Evolutionary conservation across 2,113 vertebrate genomes (phyloP), one percentile per base, ranked within the genome.

Genomic region (Miniopterus natalensis): DNA sequence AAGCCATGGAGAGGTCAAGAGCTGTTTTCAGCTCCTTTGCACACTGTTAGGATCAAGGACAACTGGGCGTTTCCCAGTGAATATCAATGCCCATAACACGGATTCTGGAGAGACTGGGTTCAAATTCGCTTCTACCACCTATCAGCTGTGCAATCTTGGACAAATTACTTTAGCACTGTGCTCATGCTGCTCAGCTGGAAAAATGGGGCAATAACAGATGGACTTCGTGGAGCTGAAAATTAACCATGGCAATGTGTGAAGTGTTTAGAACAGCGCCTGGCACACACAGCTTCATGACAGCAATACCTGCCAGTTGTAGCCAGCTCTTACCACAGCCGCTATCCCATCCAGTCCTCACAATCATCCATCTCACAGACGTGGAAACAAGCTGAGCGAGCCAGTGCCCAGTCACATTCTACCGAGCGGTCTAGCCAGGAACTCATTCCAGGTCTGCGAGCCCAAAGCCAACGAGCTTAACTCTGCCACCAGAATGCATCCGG

Each of bases 1-100:
- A 89, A 59, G 84, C 68, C 23, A 8, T 0, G 2, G 40, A n/a
- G 12, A 49, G 29, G 51, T 70, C n/a, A 51, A 53, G 68, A 65
- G 45, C 61, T 27, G 66, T 42, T 55, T n/a, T 7, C 11, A 2
- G 17, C 1, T 61, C 42, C 45, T n/a, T n/a, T 45, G n/a, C 80
- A 65, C n/a, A 63, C 9, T 3, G 6, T 27, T 2, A 14, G 0
- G 0, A 9, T 1, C 6, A 59, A 66, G 25, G 84, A 20, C 31
- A 17, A 11, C 8, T 0, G 8, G 45, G 23, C 23, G 0, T n/a
- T 7, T 68, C 80, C 59, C 23, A 3, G 2, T 0, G 55, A 11
- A 18, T 17, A 8, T 4, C 23, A 20, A 7, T 4, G 23, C 53
- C 12, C 6, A 31, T 45, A 29, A 55, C n/a, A 2, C 20, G 80